Percentiles rank a stretch among this genome's conserved stretches.
Conservation (phyloP, 2,113 vertebrate species). For the Xiphias gladius region DNA sequence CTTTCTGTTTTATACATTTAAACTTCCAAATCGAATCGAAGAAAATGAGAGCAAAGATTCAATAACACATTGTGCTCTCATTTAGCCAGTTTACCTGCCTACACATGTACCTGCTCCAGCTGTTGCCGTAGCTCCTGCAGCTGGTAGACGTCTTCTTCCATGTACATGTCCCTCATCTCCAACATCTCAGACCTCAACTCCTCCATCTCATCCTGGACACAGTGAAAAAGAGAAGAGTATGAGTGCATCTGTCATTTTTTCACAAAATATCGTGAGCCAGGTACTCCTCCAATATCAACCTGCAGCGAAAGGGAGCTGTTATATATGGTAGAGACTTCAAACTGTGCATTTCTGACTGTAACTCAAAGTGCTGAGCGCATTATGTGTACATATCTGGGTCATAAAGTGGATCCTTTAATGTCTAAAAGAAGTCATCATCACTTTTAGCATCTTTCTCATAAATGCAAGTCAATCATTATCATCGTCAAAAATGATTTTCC, state of each 20-base stretch:
- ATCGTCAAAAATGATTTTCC: conserved; percentile 20
- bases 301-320: background rate
- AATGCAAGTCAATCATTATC: conserved; percentile 14
- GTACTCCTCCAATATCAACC: background rate
- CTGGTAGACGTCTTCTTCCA: conserved; percentile 99
- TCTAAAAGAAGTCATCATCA: conserved; percentile 5
- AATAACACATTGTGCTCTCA: background rate
- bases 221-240: background rate
- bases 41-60: background rate
- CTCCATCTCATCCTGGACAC: conserved; percentile 94
- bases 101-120: conserved; percentile 87
- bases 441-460: conserved; percentile 14
- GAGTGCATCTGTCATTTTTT: background rate
- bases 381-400: conserved; percentile 5
- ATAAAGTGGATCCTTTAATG: background rate
- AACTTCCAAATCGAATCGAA: background rate
- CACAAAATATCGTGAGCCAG: background rate
- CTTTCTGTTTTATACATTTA: background rate
- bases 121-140: conserved; percentile 97
- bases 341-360: background rate
- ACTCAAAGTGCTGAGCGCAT: background rate
- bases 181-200: conserved; percentile 98
- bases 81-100: background rate
- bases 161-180: conserved; percentile 98
- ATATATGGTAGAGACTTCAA: background rate